phyloP scores from a whole-genome alignment of 2,888 invertebrate genomes.

The Cactoblastis cactorum region DNA sequence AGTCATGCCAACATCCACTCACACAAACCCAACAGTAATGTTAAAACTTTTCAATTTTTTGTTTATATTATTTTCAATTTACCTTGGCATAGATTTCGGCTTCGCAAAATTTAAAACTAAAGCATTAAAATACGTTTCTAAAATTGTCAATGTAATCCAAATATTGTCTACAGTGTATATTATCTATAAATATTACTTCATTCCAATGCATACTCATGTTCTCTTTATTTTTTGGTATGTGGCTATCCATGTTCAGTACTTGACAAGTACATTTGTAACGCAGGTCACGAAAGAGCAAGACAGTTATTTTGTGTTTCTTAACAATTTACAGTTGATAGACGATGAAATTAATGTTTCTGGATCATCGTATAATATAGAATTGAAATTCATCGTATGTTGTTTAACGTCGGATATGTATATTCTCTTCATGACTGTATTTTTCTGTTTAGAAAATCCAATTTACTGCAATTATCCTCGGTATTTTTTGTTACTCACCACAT shows the following conservation, averaged over 20 bases:
- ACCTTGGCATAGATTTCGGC: not conserved
- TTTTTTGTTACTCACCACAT: not conserved
- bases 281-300: not conserved
- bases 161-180: not conserved
- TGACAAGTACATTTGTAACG: not conserved
- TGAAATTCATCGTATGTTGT: not conserved
- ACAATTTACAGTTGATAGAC: not conserved
- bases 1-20: too few relatives aligned
- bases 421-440: not conserved
- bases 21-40: too few relatives aligned
- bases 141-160: not conserved
- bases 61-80: too few relatives aligned
- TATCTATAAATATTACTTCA: not conserved
- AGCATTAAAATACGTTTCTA: not conserved
- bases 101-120: not conserved
- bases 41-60: too few relatives aligned
- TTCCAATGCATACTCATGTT: not conserved
- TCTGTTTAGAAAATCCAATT: not conserved
- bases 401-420: not conserved
- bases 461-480: not conserved
- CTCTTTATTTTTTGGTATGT: not conserved
- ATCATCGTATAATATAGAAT: not conserved
- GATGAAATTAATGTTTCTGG: not conserved
- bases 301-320: not conserved
- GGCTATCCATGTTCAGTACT: not conserved